Conservation (phyloP, 2,888 invertebrate species). For the Lasius platythorax region DNA sequence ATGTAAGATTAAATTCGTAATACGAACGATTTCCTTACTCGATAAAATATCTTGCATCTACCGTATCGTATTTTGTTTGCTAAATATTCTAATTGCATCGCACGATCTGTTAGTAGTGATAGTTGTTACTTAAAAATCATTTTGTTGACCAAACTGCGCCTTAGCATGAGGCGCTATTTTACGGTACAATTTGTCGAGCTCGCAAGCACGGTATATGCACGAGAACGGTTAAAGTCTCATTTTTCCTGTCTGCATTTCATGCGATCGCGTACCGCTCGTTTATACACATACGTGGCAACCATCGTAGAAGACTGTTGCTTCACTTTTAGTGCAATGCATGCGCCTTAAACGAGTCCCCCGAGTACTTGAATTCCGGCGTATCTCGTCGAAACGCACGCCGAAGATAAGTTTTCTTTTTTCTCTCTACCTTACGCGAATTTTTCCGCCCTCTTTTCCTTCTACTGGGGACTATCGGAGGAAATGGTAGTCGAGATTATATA, state of each 20-base stretch:
- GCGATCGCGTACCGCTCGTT: conserved; percentile 48
- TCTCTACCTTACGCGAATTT: conserved; percentile 37
- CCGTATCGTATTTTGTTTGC: background rate
- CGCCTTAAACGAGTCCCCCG: conserved; percentile 42
- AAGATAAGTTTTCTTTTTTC: conserved; percentile 43
- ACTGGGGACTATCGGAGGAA: background rate
- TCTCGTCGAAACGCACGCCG: conserved; percentile 51
- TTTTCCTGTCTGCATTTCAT: conserved; percentile 45
- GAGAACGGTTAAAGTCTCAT: conserved; percentile 48
- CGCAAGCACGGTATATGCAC: conserved; percentile 38
- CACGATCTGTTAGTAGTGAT: conserved; percentile 18
- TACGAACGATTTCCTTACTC: too few relatives aligned
- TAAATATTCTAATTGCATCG: background rate
- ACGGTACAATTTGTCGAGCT: conserved; percentile 35
- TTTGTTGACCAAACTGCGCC: background rate
- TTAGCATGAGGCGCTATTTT: conserved; percentile 39
- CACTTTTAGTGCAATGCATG: conserved; percentile 54
- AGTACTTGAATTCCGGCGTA: conserved; percentile 51
- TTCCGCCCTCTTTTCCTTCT: conserved; percentile 32
- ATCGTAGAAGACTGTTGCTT: conserved; percentile 44
- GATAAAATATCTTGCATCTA: background rate
- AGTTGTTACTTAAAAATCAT: conserved; percentile 26
- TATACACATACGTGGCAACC: conserved; percentile 19
- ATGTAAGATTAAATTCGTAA: conserved; percentile 1
- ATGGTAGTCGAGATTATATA: background rate